Conservation (phyloP, 2,888 invertebrate species). For the Diaphora mendica region DNA sequence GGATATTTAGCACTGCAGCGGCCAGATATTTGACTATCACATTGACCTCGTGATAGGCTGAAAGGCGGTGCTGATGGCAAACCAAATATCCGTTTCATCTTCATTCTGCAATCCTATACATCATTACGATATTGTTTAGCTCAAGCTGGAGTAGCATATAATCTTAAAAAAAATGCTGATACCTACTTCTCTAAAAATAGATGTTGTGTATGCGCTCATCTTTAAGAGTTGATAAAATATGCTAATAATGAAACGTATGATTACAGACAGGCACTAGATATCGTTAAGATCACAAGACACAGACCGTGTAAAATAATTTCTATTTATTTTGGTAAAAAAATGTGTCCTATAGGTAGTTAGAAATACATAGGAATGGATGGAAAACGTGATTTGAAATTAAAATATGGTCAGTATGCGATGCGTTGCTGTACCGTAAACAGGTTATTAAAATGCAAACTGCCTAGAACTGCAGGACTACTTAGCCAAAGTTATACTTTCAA, state of each 20-base stretch:
- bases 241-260: too few species aligned
- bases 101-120: not conserved
- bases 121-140: not conserved
- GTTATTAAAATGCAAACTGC: slow-evolving; percentile 39
- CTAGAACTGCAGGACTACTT: slow-evolving; percentile 28
- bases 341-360: not conserved
- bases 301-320: not conserved
- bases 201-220: too few species aligned
- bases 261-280: not conserved
- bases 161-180: not conserved
- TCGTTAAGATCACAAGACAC: not conserved
- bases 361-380: not conserved
- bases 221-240: too few species aligned
- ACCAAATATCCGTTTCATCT: not conserved
- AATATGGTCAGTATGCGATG: slow-evolving; percentile 18
- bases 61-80: too few species aligned
- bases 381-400: slow-evolving; percentile 52
- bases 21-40: not conserved
- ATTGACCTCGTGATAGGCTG: too few species aligned
- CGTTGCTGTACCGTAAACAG: slow-evolving; percentile 29
- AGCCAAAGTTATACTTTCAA: slow-evolving; percentile 28
- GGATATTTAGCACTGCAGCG: not conserved
- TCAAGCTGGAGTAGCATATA: not conserved
- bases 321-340: not conserved
- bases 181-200: not conserved